Conservation (phyloP, 2,888 invertebrate genomes). For the Esperia sulphurella region DNA sequence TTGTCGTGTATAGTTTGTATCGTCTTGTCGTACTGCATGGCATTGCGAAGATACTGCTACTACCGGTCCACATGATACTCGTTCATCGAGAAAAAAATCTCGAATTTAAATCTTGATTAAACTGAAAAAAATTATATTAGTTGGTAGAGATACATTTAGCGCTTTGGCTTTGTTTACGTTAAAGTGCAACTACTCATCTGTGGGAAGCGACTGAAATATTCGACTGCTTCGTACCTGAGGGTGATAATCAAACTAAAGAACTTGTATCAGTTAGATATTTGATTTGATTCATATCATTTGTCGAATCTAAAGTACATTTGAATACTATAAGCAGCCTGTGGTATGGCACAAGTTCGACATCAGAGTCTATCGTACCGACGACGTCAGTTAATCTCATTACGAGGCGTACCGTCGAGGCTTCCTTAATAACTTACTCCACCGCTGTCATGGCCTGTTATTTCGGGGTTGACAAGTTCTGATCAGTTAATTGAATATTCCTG, state of each 20-base stretch:
- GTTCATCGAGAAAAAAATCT: background rate
- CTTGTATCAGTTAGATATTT: no score
- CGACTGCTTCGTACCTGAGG: no score
- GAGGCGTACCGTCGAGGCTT: slow-evolving; percentile 57
- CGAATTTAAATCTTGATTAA: no score
- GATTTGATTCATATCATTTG: no score
- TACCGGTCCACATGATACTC: background rate
- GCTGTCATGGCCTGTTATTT: slow-evolving; percentile 42
- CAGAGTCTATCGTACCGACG: slow-evolving; percentile 13
- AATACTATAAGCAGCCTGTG: no score
- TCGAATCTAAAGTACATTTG: no score
- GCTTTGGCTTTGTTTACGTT: no score
- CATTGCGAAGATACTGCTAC: slow-evolving; percentile 7
- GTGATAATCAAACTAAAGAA: no score
- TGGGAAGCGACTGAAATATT: no score
- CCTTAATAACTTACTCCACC: slow-evolving; percentile 59
- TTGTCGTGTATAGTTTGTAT: slow-evolving; percentile 12
- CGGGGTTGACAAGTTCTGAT: slow-evolving; percentile 33
- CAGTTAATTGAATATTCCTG: slow-evolving; percentile 44
- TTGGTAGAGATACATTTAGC: no score
- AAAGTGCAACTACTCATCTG: no score
- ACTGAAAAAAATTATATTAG: no score
- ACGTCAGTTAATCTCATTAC: slow-evolving; percentile 63
- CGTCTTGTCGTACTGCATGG: slow-evolving; percentile 8
- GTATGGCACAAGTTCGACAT: slow-evolving; percentile 7